Evolutionary conservation across 2,797 vertebrate species (phyloP).

Genomic region (Enteromius unitaeniatus): DNA sequence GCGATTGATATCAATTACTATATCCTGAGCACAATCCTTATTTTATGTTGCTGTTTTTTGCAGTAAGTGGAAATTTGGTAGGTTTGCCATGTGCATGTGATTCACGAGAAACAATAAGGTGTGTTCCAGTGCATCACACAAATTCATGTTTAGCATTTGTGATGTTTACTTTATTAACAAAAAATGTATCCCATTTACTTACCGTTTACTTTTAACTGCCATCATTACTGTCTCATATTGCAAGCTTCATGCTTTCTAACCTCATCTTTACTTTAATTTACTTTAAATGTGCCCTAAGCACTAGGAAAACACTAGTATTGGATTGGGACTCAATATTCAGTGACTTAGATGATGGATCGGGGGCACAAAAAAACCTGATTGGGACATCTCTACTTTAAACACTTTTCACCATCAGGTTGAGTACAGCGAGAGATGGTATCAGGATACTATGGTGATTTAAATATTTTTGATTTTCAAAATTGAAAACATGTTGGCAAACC

Average conservation of each 20-base stretch:
- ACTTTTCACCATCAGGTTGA: neutral
- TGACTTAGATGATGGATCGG: neutral
- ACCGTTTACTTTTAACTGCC: no score
- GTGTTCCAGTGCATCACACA: neutral
- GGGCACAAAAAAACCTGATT: neutral
- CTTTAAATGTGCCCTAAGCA: neutral
- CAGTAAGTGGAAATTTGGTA: neutral
- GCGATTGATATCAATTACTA: neutral
- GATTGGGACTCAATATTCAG: neutral
- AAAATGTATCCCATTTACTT: neutral
- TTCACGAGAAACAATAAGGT: neutral
- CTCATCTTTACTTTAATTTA: neutral
- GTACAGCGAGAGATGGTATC: neutral
- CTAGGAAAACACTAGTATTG: neutral
- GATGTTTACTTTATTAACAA: neutral
- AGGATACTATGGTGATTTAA: neutral
- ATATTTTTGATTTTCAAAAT: neutral
- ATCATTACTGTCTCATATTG: neutral
- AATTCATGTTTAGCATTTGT: neutral
- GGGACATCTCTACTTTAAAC: neutral
- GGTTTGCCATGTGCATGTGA: neutral
- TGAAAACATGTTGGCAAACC: neutral
- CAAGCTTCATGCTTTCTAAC: neutral
- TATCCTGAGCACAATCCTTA: neutral
- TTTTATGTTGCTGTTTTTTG: neutral